Percentiles rank a stretch among this genome's conserved stretches.
phyloP scores from a whole-genome alignment of 2,797 vertebrate genomes.

The Paratrypauchen microcephalus region DNA sequence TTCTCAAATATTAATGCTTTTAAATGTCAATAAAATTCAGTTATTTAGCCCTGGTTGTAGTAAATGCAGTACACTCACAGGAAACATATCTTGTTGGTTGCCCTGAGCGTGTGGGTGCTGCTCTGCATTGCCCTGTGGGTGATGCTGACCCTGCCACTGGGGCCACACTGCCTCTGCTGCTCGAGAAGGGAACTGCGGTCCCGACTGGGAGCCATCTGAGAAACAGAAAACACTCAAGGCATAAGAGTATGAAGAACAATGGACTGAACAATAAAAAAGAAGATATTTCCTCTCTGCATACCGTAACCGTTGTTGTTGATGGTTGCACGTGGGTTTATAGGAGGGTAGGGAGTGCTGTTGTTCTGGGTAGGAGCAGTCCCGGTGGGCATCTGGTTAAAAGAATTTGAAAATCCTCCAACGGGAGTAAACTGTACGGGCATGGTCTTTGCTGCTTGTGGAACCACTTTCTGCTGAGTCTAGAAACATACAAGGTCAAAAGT shows the following conservation, averaged over 20 bases:
- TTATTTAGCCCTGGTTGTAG: neutral
- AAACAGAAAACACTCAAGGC: constrained; percentile 41
- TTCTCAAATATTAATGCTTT: no score
- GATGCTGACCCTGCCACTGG: constrained; percentile 92
- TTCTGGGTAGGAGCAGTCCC: constrained; percentile 65
- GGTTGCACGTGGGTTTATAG: constrained; percentile 66
- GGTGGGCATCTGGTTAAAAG: constrained; percentile 84
- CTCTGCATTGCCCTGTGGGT: constrained; percentile 76
- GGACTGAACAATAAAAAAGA: neutral
- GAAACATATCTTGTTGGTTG: constrained; percentile 91
- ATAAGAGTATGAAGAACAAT: constrained; percentile 28
- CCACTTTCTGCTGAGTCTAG: constrained; percentile 70
- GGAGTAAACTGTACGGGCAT: constrained; percentile 80
- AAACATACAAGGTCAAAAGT: neutral
- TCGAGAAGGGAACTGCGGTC: constrained; percentile 81
- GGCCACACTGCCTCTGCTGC: constrained; percentile 89
- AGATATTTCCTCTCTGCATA: constrained; percentile 35
- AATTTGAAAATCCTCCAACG: constrained; percentile 82
- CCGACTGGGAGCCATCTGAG: constrained; percentile 78
- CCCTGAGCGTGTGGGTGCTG: constrained; percentile 81
- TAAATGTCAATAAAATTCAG: no score
- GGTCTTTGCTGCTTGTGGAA: constrained; percentile 82
- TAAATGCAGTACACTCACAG: constrained; percentile 70
- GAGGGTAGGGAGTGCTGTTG: constrained; percentile 64
- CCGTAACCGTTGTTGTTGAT: constrained; percentile 72